Base-by-base conservation (phyloP, 2,113 vertebrate genomes). In the Corynorhinus townsendii region DNA sequence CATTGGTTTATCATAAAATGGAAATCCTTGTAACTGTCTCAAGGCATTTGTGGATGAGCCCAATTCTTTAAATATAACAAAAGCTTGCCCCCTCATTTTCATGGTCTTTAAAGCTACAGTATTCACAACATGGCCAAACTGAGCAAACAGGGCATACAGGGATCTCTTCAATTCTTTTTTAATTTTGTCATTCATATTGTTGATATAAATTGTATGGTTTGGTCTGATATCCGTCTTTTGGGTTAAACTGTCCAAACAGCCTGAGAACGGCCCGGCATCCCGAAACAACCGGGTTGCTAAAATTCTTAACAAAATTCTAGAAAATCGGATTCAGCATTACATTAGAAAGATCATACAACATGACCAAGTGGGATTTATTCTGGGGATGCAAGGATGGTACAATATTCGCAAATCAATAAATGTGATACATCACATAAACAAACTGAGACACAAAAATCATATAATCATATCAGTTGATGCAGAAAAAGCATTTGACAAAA, bases 1-100 rank as follows among this genome's bases (percentile, higher is more conserved):
- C 99, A 99, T 99, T 91, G 99, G 99, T 90, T 99, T 99, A 94
- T 99, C 99, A 98, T 99, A 99, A 98, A 99, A 99, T 0, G 99
- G 99, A 97, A 99, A 99, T 5, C 99, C 99, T 96, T 99, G 99
- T 3, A 99, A 98, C 33, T 99, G 99, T 85, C 99, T 98, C 89
- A 99, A 98, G 0, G 99, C 99, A 90, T 99, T 99, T 20, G 99
- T 99, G 72, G 99, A 98, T 0, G 99, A 99, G 0, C 99, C 98
- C 1, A 99, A 98, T 90, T 99, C 99, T 96, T 99, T 99, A 97
- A 99, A 99, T 90, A 99, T 99, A 64, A 99, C 99, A 94, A 99
- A 99, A 22, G 99, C 99, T 96, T 99, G 99, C 3, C 99, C 99
- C 90, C 99, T 99, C 99, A 99, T 99, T 97, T 98, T 99, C 98